A percentile compares a stretch with the other conserved stretches of the same genome.
Conservation (phyloP, 2,797 vertebrate genomes). For the Geotrypetes seraphini region DNA sequence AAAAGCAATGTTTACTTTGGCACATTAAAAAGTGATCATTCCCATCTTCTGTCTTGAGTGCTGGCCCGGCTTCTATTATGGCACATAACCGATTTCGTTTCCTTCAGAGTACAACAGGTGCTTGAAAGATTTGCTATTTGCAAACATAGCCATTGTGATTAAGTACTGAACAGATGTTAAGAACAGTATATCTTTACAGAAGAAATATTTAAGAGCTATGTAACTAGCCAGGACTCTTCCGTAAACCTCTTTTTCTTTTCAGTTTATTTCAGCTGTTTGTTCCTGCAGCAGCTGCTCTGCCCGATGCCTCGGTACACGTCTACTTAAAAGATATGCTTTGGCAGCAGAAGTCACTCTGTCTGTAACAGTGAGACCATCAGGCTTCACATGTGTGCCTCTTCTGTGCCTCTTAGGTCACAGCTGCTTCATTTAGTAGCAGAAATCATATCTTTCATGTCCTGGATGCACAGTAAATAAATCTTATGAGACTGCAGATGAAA, state of each 20-base stretch:
- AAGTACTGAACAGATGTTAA: slow-evolving; percentile 48
- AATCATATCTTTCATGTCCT: no score
- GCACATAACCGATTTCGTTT: no score
- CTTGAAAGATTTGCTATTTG: slow-evolving; percentile 27
- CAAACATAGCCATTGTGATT: slow-evolving; percentile 42
- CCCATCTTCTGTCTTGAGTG: no score
- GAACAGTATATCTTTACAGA: slow-evolving; percentile 24
- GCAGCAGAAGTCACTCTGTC: no score
- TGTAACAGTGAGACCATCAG: neutral
- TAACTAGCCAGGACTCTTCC: slow-evolving; percentile 26
- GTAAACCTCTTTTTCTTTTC: slow-evolving; percentile 39
- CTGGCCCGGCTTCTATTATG: no score
- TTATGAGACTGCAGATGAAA: no score
- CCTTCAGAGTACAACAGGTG: slow-evolving; percentile 32
- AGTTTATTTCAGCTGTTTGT: slow-evolving; percentile 51
- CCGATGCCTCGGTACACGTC: slow-evolving; percentile 8
- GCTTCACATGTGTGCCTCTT: no score
- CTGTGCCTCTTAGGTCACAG: no score
- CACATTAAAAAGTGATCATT: no score
- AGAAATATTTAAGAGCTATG: slow-evolving; percentile 32
- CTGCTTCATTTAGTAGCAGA: no score
- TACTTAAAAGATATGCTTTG: neutral
- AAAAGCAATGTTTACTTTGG: no score
- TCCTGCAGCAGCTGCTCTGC: slow-evolving; percentile 37
- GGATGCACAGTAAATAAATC: no score